Evolutionary conservation across 2,113 vertebrate genomes (phyloP).

Genomic region (Geococcyx californianus): DNA sequence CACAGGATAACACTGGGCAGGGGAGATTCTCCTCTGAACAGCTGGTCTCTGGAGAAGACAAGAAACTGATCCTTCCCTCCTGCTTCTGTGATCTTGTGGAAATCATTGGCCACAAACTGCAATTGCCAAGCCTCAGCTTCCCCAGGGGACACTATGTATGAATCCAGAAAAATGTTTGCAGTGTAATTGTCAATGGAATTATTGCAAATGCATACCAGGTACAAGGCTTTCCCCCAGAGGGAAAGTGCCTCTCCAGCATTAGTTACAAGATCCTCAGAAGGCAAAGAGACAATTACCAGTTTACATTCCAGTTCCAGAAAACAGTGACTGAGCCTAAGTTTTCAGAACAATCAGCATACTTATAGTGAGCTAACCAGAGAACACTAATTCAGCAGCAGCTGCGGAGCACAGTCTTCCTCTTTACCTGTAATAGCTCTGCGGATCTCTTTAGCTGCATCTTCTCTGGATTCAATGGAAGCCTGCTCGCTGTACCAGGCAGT

Average conservation of each 20-base stretch:
- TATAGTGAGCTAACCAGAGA: neutral
- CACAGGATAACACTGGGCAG: neutral
- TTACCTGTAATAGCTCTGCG: conserved; percentile 89
- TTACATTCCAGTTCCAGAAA: neutral
- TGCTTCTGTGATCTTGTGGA: neutral
- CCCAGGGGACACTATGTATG: neutral
- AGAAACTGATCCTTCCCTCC: neutral
- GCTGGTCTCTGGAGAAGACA: neutral
- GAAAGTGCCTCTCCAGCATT: neutral
- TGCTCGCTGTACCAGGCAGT: conserved; percentile 93
- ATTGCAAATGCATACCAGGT: neutral
- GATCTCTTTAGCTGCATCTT: conserved; percentile 89
- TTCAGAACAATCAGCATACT: neutral
- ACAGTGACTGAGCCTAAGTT: neutral
- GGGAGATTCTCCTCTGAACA: neutral
- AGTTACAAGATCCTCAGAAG: neutral
- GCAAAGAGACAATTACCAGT: neutral
- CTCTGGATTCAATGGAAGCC: conserved; percentile 88
- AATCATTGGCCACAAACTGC: neutral
- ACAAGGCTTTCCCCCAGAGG: neutral
- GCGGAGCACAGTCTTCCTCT: neutral
- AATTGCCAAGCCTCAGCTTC: neutral
- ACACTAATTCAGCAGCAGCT: neutral
- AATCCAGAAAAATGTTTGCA: neutral
- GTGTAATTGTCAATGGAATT: neutral